Conservation (phyloP, 2,113 vertebrate species). For the Ailuropoda melanoleuca region DNA sequence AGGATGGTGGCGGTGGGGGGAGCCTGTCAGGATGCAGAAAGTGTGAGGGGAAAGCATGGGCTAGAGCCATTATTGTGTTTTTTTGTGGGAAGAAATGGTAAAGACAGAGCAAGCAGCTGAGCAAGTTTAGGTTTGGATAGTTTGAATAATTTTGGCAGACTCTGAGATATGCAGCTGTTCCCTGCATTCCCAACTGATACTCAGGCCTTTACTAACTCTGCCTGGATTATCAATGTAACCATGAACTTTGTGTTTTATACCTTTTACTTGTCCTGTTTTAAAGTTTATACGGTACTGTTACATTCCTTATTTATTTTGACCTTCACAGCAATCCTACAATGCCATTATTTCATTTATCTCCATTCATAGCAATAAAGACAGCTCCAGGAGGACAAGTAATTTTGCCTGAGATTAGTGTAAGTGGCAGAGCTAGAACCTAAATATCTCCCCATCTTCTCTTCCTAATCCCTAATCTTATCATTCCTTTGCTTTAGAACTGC, state of each 20-base stretch:
- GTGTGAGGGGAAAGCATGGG: neutral
- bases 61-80: neutral
- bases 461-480: neutral
- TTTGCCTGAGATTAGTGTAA: neutral
- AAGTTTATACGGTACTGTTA: neutral
- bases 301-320: neutral
- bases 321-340: neutral
- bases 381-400: neutral
- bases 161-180: neutral
- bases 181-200: neutral
- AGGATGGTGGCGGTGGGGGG: neutral
- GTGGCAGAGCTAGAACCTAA: neutral
- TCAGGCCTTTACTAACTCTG: neutral
- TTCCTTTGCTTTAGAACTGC: neutral
- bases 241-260: neutral
- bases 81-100: neutral
- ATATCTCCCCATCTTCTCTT: neutral
- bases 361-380: neutral
- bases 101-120: neutral
- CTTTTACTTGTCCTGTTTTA: constrained; percentile 4
- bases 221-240: neutral
- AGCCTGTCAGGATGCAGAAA: neutral
- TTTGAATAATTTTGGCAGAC: neutral
- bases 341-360: neutral
- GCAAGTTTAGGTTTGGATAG: neutral